Evolutionary conservation across 2,888 invertebrate genomes (phyloP), one percentile per base, ranked within the genome.

Genomic region (Eulithis testata): DNA sequence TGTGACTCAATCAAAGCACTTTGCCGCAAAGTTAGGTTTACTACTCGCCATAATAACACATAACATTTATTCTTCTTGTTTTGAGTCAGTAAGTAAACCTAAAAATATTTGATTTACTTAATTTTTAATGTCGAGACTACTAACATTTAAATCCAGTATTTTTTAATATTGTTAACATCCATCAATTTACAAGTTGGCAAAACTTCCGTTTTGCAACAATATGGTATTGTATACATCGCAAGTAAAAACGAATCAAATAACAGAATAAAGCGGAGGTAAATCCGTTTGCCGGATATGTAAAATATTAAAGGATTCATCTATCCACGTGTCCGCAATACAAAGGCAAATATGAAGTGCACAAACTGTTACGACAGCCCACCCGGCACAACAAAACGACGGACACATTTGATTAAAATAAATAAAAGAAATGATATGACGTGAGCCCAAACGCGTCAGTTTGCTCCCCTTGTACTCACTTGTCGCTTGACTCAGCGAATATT

Each of bases 271-370:
- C 77, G 78, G 82, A 27, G 49, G 49, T 50, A 9, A 88, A 90
- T 90, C 87, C 89, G 89, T 90, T 90, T 86, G 88, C 85, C 84
- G 88, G 87, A 88, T 89, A 88, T 91, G 89, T 90, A 90, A 91
- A 91, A 91, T 89, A 87, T 89, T 89, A 88, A 91, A 90, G 85
- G 88, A 90, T 91, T 91, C 92, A 91, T 91, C 89, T 90, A 87
- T 85, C 85, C 84, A 78, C 84, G 81, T 14, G 81, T 85, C 81
- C 80, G 88, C 88, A 90, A 89, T 90, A 89, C 91, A 89, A 87
- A 87, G 86, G 76, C 82, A 86, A 86, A 86, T 86, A 82, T 86
- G 82, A 83, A 80, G 74, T 76, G 78, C 82, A 84, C 88, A 87
- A 87, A 87, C 87, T 86, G 86, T 84, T 84, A 81, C 82, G 81